Conservation (phyloP, 37 sponge, comb jelly and placozoan genomes). For the Cladorhizidae sp. region DNA sequence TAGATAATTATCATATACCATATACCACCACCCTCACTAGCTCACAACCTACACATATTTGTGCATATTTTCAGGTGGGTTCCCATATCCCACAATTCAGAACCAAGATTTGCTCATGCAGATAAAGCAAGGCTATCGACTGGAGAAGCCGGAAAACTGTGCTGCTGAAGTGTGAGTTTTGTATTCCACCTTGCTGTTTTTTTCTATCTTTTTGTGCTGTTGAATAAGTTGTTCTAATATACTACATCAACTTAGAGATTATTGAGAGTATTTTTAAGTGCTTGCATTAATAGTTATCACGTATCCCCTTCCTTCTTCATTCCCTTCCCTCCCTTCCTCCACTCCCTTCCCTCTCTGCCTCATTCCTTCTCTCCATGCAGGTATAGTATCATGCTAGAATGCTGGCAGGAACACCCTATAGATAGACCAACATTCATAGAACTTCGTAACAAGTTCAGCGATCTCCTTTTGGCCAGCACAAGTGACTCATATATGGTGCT, state of each 20-base stretch:
- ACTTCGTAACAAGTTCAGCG: conserved; percentile 34
- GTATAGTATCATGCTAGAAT: conserved; percentile 63
- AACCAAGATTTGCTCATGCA: conserved; percentile 60
- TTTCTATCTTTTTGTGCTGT: too few relatives aligned
- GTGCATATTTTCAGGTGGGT: conserved; percentile 62
- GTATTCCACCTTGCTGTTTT: too few relatives aligned
- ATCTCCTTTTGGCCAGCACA: not conserved
- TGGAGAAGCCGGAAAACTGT: conserved; percentile 74
- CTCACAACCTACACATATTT: too few relatives aligned
- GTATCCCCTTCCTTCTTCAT: too few relatives aligned
- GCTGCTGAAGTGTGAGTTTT: conserved; percentile 59
- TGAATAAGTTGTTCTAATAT: too few relatives aligned
- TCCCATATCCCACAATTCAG: conserved; percentile 62
- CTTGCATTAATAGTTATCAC: not conserved
- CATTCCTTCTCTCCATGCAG: conserved; percentile 2
- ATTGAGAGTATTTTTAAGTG: not conserved
- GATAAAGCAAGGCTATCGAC: conserved; percentile 48
- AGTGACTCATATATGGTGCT: conserved; percentile 44
- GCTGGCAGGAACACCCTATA: conserved; percentile 49
- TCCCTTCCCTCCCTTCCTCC: too few relatives aligned
- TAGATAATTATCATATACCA: too few relatives aligned
- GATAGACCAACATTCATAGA: conserved; percentile 43
- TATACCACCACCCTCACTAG: too few relatives aligned
- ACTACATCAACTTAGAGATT: too few relatives aligned
- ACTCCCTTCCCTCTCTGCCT: not conserved